Evolutionary conservation across 2,888 invertebrate species (phyloP), one percentile per base, ranked within the genome.

Genomic region (Drosophila pseudotalamancana): DNA sequence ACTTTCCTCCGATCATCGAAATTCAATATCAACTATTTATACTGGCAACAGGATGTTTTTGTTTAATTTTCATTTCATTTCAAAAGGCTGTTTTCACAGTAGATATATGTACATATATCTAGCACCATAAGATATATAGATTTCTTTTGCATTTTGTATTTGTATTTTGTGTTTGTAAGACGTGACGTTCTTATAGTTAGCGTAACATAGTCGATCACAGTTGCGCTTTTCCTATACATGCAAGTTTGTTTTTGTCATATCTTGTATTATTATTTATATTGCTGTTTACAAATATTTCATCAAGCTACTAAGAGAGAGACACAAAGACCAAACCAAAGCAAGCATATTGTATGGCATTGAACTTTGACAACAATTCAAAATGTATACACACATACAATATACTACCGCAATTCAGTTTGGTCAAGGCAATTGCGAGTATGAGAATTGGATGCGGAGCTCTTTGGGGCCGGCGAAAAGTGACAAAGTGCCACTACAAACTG

Each of bases 401-500:
- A 27, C 32, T 16, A 57, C 68, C 73, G 55, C 55, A 42, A 34
- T 19, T 46, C 19, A 43, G 59, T 66, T 77, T 77, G 79, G 83
- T 78, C 86, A 79, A 85, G 86, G 79, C 86, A 53, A 78, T 61
- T 73, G 32, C 31, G 39, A 49, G 42, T 25, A 23, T 3, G 49
- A 37, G 34, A 42, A 27, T 42, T 34, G 42, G 43, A 48, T 60
- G 27, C 27, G 42, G 50, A 25, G 25, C 6, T 42, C 9, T 25
- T 19, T 56, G 53, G 19, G 31, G 37, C 37, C 45, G 43, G 51
- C 55, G 27, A 68, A 49, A 50, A 59, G 63, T 72, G 81, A 82
- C 75, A 63, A 82, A 79, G 86, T 85, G 57, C 75, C 86, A 85
- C 78, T 85, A 84, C 48, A 80, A 68, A 62, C 62, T 45, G 21